These are phyloP conservation scores for Platycheirus albimanus DNA, from an alignment of 2,888 invertebrate genomes.

Conservation along the genomic window DNA sequence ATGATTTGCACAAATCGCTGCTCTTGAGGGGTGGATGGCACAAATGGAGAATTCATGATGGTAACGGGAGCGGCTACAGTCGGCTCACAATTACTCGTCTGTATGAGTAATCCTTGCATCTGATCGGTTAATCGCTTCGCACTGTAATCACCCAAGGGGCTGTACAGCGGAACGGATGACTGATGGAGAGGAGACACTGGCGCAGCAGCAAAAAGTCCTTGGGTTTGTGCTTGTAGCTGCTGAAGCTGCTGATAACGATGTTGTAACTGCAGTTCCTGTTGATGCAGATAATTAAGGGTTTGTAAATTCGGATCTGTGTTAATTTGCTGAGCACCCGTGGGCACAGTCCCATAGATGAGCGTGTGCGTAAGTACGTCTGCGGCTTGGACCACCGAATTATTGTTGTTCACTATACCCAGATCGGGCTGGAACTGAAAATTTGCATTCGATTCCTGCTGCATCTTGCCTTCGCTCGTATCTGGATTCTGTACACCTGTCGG, in stretches of 20 bases:
- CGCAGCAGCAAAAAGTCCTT: constrained; percentile 78
- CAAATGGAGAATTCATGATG: constrained; percentile 78
- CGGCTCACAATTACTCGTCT: constrained; percentile 77
- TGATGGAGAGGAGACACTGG: constrained; percentile 75
- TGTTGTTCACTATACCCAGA: constrained; percentile 82
- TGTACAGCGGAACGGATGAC: constrained; percentile 56
- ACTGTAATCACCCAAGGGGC: constrained; percentile 72
- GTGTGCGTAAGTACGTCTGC: constrained; percentile 81
- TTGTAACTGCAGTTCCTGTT: constrained; percentile 81
- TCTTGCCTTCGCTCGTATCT: constrained; percentile 74
- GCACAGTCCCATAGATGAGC: constrained; percentile 81
- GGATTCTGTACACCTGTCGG: constrained; percentile 70
- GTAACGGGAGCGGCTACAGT: constrained; percentile 76
- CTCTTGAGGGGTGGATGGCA: constrained; percentile 84
- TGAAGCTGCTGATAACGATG: constrained; percentile 82
- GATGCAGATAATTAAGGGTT: constrained; percentile 79
- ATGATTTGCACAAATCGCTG: constrained; percentile 85
- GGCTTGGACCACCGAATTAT: constrained; percentile 71
- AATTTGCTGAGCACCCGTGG: constrained; percentile 79
- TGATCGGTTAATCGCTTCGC: constrained; percentile 78
- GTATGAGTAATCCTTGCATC: constrained; percentile 81
- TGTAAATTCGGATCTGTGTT: constrained; percentile 79
- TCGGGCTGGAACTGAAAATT: constrained; percentile 83
- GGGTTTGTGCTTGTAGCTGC: constrained; percentile 81
- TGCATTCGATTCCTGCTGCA: constrained; percentile 82